Evolutionary conservation across 2,113 vertebrate genomes (phyloP).

Genomic region (Eonycteris spelaea): DNA sequence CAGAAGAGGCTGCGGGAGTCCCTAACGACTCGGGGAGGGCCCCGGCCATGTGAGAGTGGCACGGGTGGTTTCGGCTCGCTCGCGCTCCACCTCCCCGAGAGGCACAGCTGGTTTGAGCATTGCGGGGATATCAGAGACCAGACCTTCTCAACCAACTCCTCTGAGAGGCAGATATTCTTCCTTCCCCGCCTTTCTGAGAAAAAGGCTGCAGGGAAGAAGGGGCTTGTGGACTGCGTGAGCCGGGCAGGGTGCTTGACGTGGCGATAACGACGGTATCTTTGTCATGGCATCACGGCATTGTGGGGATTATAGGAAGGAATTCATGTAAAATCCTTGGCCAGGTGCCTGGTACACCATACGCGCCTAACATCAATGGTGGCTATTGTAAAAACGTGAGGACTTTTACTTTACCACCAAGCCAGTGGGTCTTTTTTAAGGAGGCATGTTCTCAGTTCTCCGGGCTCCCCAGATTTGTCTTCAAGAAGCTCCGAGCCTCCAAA

Average conservation of each 20-base stretch:
- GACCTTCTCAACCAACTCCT: neutral
- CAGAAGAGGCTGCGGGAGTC: neutral
- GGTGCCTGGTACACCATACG: rapidly evolving
- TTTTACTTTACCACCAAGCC: neutral
- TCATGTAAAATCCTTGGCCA: neutral
- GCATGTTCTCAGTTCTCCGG: neutral
- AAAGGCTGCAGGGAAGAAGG: neutral
- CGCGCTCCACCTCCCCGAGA: neutral
- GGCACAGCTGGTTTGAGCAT: neutral
- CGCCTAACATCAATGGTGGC: neutral
- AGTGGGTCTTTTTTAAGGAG: neutral
- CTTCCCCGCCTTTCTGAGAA: neutral
- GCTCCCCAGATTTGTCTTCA: neutral
- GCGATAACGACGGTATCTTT: neutral
- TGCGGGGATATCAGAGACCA: neutral
- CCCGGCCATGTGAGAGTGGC: rapidly evolving
- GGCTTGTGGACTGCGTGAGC: neutral
- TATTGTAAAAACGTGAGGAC: neutral
- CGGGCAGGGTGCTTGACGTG: neutral
- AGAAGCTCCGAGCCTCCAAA: neutral
- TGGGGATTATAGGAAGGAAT: neutral
- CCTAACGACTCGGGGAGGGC: neutral
- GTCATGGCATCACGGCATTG: rapidly evolving
- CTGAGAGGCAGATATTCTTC: neutral
- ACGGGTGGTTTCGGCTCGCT: rapidly evolving